Percentiles rank a stretch among this genome's conserved stretches.
Evolutionary conservation across 2,888 invertebrate genomes (phyloP).

Genomic region (Selenia dentaria): DNA sequence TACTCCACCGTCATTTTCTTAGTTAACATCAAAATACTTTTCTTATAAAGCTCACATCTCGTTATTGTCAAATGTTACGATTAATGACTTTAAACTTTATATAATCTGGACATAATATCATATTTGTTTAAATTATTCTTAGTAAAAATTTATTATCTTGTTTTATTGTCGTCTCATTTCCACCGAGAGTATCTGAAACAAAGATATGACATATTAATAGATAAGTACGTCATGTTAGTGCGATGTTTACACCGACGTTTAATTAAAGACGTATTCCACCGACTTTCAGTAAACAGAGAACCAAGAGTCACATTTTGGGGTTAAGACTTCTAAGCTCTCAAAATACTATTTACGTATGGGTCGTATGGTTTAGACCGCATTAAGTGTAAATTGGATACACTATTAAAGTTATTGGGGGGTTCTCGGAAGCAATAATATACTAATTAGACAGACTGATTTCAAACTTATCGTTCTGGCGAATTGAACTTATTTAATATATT

Average conservation of each 20-base stretch:
- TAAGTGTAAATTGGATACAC: conserved; percentile 29
- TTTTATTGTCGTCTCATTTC: conserved; percentile 50
- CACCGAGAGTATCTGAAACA: conserved; percentile 58
- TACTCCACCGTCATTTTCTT: conserved; percentile 64
- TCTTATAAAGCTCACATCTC: conserved; percentile 50
- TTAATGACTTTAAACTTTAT: conserved; percentile 38
- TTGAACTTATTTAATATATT: not conserved
- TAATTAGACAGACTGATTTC: conserved; percentile 13
- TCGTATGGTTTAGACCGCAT: conserved; percentile 27
- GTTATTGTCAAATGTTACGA: conserved; percentile 43
- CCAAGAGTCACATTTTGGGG: conserved; percentile 25
- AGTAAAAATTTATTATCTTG: conserved; percentile 41
- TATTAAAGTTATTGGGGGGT: conserved; percentile 17
- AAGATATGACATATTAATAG: conserved; percentile 37
- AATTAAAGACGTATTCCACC: conserved; percentile 29
- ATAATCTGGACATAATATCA: conserved; percentile 30
- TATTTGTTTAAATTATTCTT: conserved; percentile 12
- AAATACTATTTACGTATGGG: conserved; percentile 29
- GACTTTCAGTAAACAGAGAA: conserved; percentile 30
- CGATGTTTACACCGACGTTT: conserved; percentile 21
- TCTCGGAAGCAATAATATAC: conserved; percentile 19
- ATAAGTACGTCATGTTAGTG: too few relatives aligned
- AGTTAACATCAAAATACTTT: conserved; percentile 36
- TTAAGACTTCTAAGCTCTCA: conserved; percentile 26
- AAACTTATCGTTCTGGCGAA: conserved; percentile 2